These are phyloP conservation scores for Pelobates cultripes DNA, from an alignment of 2,797 vertebrate genomes.

Conservation along the genomic window DNA sequence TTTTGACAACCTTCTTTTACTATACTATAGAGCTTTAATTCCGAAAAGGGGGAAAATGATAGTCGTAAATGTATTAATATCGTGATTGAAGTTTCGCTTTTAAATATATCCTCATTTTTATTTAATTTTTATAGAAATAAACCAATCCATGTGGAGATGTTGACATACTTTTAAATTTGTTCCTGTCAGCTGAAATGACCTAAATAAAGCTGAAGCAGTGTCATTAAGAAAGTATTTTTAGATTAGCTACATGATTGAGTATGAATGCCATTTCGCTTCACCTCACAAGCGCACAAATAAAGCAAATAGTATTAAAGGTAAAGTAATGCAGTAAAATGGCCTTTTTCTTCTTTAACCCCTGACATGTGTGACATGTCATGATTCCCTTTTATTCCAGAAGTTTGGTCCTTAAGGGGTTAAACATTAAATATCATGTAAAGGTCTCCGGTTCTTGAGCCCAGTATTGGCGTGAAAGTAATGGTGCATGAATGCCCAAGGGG, in stretches of 20 bases:
- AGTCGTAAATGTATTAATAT: background rate
- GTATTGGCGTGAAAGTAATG: too few relatives aligned
- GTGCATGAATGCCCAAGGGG: too few relatives aligned
- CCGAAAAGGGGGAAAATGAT: background rate
- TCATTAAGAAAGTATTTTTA: slow-evolving; percentile 8
- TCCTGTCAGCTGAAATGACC: background rate
- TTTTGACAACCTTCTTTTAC: slow-evolving; percentile 19
- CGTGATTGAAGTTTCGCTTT: background rate
- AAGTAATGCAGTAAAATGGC: too few relatives aligned
- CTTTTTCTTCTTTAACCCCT: too few relatives aligned
- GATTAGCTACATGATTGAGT: background rate
- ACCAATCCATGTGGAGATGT: background rate
- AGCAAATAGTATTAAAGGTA: background rate
- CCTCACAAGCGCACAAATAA: background rate
- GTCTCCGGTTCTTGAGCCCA: too few relatives aligned
- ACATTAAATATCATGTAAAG: too few relatives aligned
- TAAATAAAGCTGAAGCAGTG: background rate
- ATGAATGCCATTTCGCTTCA: background rate
- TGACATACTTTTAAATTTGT: background rate
- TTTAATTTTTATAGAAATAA: background rate
- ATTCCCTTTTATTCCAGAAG: too few relatives aligned
- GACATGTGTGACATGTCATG: too few relatives aligned
- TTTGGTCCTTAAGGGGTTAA: too few relatives aligned
- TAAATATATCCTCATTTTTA: background rate
- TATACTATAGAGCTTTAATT: background rate